Percentiles rank a stretch among this genome's conserved stretches.
Evolutionary conservation across 2,113 vertebrate species (phyloP).

Genomic region (Macquaria ambigua): DNA sequence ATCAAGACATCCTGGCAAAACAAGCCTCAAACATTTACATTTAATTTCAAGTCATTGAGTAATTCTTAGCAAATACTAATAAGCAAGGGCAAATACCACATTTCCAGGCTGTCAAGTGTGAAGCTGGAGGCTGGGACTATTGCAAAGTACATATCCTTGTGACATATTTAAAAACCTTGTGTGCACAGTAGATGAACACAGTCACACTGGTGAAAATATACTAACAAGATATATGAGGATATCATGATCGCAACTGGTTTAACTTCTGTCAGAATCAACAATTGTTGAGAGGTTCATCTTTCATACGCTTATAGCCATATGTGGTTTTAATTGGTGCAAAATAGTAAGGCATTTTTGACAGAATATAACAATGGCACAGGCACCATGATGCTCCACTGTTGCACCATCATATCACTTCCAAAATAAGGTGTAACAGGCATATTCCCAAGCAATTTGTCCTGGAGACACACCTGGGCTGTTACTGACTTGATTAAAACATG

Average conservation of each 20-base stretch:
- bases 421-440: not conserved
- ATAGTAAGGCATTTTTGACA: not conserved
- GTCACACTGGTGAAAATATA: not conserved
- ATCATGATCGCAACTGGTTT: not conserved
- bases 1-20: not conserved
- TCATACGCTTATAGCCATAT: not conserved
- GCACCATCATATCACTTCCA: not conserved
- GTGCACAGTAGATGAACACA: not conserved
- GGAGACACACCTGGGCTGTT: not conserved
- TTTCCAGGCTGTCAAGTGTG: not conserved
- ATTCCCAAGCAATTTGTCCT: not conserved
- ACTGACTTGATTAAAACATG: conserved; percentile 1
- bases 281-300: not conserved
- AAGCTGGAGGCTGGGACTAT: not conserved
- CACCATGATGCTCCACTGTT: not conserved
- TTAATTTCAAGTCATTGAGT: not conserved
- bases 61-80: too few relatives aligned
- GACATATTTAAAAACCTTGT: not conserved
- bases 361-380: not conserved
- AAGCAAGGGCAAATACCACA: not conserved
- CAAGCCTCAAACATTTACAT: not conserved
- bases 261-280: not conserved
- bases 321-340: not conserved
- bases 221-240: not conserved
- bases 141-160: not conserved